Evolutionary conservation across 2,113 vertebrate genomes (phyloP), one percentile per base, ranked within the genome.

Genomic region (Reinhardtius hippoglossoides): DNA sequence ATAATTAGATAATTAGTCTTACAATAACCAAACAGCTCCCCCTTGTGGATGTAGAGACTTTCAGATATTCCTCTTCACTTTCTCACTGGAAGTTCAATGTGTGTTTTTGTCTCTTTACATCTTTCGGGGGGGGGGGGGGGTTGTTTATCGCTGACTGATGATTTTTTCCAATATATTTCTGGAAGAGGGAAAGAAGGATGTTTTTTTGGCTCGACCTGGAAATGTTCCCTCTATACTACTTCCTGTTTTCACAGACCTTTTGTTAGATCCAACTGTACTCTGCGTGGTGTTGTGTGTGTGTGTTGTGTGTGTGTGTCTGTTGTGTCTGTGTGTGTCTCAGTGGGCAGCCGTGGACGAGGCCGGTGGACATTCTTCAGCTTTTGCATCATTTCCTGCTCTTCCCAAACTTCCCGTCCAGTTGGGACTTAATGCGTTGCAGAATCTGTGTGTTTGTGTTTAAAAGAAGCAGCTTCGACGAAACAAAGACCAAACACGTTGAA

Each of bases 231-330:
- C 31, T 80, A 65, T 80, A 88, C 12, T 81, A 74, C 81, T 89
- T 93, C 92, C 92, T 93, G 90, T 92, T 91, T 93, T 91, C 74
- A 69, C 56, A 60, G 59, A 83, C 74, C 79, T 80, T 91, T 88
- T 87, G 87, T 90, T 80, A 64, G 75, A 74, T 76, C 73, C 18
- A 2, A 61, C 52, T 63, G 52, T 52, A 63, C 62, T 27, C 13
- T 62, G 20, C 66, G 27, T 68, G 26, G 65, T 78, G 59, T 75
- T 73, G 70, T 74, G 74, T 42, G 10, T 42, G 10, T 42, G 40
- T 42, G 9, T 42, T 20, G 16, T 50, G 64, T 61, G 35, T 60
- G 64, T 55, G 31, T 54, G 31, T 31, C 6, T 31, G 31, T 44
- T 50, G 16, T 50, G 64, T 61, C 35, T 60, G 67, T 55, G 42